A percentile compares a stretch with the other conserved stretches of the same genome.
These are phyloP conservation scores for Alethe diademata DNA, from an alignment of 2,113 vertebrate species.

Conservation along the genomic window DNA sequence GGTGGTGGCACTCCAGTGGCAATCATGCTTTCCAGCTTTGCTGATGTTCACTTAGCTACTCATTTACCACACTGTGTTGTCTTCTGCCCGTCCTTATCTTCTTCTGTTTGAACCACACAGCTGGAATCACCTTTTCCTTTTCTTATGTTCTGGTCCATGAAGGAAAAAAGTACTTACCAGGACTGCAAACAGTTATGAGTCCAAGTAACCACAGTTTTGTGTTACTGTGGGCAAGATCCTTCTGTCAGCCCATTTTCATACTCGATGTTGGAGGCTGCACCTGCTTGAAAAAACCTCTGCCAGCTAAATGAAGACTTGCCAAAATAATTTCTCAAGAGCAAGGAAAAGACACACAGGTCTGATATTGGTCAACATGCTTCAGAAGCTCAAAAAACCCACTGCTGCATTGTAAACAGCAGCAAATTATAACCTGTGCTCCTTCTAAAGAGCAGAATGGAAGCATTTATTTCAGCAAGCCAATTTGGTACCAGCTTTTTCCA, in stretches of 20 bases:
- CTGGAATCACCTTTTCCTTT: neutral
- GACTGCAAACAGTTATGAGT: neutral
- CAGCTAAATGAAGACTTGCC: neutral
- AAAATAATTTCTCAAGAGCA: neutral
- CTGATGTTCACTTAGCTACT: neutral
- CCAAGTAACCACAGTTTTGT: neutral
- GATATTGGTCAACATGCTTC: neutral
- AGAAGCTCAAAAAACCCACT: neutral
- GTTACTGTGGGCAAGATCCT: neutral
- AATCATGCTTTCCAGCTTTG: neutral
- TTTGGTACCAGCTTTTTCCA: constrained; percentile 22
- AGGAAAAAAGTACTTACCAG: neutral
- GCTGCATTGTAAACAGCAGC: neutral
- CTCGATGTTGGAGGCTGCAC: neutral
- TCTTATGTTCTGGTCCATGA: neutral
- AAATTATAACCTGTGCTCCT: neutral
- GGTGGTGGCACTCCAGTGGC: neutral
- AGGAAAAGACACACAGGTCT: neutral
- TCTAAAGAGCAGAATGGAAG: neutral
- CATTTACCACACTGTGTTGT: neutral
- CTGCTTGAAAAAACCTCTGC: neutral
- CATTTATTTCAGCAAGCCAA: constrained; percentile 11
- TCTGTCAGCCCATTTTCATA: neutral
- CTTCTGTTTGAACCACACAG: neutral
- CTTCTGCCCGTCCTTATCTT: neutral